These are phyloP conservation scores for Trachymyrmex septentrionalis DNA, from an alignment of 1,140 invertebrate species.

Conservation along the genomic window DNA sequence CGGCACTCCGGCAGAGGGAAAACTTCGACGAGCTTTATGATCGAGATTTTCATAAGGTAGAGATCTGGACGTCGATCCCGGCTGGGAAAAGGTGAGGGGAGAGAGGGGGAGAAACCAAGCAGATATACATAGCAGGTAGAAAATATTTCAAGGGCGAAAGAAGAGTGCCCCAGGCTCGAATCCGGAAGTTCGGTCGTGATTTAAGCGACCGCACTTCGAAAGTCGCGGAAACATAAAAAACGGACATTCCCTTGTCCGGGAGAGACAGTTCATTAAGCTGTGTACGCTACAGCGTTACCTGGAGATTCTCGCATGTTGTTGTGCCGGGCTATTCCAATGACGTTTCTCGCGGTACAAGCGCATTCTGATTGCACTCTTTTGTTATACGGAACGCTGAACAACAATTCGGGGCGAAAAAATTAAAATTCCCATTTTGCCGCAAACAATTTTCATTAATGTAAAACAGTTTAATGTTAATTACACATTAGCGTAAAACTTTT, in stretches of 20 bases:
- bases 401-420: not conserved
- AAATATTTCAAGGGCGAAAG: conserved; percentile 38
- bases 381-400: not conserved
- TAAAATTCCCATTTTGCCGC: conserved; percentile 3
- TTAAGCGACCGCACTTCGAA: conserved; percentile 47
- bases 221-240: conserved; percentile 43
- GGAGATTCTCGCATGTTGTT: not conserved
- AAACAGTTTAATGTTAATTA: conserved; percentile 46
- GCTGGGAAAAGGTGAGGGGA: no score
- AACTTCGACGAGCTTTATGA: conserved; percentile 47
- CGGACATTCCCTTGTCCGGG: not conserved
- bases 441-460: conserved; percentile 43
- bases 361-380: not conserved
- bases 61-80: conserved; percentile 1
- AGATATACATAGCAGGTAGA: not conserved
- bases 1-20: not conserved
- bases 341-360: not conserved
- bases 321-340: not conserved
- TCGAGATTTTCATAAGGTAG: conserved; percentile 60
- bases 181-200: conserved; percentile 43
- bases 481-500: conserved; percentile 26
- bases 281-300: no score
- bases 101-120: no score
- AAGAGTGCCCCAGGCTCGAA: not conserved
- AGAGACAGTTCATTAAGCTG: conserved; percentile 31